Evolutionary conservation across 2,888 invertebrate genomes (phyloP).

Genomic region (Linyphia triangularis): DNA sequence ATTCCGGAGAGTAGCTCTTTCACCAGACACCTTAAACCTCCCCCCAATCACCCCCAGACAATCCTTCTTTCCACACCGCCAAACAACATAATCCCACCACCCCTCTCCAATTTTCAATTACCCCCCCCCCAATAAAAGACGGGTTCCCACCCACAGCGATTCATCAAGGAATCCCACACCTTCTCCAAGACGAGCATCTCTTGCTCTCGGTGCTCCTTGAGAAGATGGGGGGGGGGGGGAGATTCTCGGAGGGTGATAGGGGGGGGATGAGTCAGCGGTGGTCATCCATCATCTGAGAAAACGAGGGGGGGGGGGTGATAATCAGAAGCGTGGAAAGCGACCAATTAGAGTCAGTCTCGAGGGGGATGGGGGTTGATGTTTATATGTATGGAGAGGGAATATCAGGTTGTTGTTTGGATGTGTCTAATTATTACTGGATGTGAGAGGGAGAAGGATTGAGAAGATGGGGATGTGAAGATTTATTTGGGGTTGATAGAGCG

Average conservation of each 20-base stretch:
- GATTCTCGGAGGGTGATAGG: slow-evolving; percentile 43
- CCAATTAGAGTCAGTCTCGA: slow-evolving; percentile 63
- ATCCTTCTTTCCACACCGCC: neutral
- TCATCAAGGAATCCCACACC: slow-evolving; percentile 11
- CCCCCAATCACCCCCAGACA: neutral
- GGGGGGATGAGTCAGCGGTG: slow-evolving; percentile 51
- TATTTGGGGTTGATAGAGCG: slow-evolving; percentile 26
- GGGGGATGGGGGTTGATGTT: slow-evolving; percentile 50
- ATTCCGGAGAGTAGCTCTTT: too few relatives aligned
- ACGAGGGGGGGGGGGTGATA: neutral
- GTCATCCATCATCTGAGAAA: slow-evolving; percentile 59
- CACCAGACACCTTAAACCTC: too few relatives aligned
- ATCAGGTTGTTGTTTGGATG: slow-evolving; percentile 25
- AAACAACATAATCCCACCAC: slow-evolving; percentile 15
- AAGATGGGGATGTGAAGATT: neutral
- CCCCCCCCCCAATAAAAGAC: slow-evolving; percentile 20
- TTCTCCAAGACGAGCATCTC: slow-evolving; percentile 20
- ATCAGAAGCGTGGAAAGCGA: slow-evolving; percentile 56
- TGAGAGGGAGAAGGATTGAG: neutral
- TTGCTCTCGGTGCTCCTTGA: slow-evolving; percentile 45
- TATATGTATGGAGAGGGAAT: slow-evolving; percentile 45
- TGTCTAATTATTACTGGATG: slow-evolving; percentile 53
- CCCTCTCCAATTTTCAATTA: slow-evolving; percentile 58
- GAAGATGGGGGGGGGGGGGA: slow-evolving; percentile 35
- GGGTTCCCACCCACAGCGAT: neutral